phyloP scores from a whole-genome alignment of 2,888 invertebrate species.

The Sminthurides aquaticus region DNA sequence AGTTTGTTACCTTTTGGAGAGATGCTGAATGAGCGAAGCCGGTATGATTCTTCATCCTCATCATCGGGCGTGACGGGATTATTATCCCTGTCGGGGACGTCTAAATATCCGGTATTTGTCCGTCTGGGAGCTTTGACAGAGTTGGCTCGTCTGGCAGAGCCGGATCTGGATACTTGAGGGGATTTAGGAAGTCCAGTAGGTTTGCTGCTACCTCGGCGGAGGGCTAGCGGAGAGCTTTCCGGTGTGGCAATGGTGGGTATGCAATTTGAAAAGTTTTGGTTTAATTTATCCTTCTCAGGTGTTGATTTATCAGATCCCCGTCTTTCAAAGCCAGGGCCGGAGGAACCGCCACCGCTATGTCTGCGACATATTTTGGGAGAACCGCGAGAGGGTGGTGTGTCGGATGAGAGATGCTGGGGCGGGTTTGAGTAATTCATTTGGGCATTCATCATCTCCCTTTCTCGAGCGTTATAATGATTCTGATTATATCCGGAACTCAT shows the following conservation, averaged over 20 bases:
- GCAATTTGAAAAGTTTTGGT: neutral
- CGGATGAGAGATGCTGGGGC: conserved; percentile 12
- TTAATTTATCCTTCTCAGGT: conserved; percentile 33
- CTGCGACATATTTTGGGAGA: conserved; percentile 40
- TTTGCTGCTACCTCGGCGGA: conserved; percentile 37
- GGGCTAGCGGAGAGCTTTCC: conserved; percentile 60
- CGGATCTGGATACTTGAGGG: conserved; percentile 40
- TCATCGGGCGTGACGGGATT: conserved; percentile 49
- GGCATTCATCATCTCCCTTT: neutral
- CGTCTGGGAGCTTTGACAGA: conserved; percentile 40
- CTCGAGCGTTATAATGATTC: neutral
- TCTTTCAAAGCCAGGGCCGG: conserved; percentile 25
- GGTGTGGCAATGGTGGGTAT: conserved; percentile 46
- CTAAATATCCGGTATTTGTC: conserved; percentile 55
- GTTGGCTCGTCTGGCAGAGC: conserved; percentile 40
- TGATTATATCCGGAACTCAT: neutral
- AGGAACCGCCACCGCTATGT: conserved; percentile 41
- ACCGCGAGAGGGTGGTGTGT: conserved; percentile 23
- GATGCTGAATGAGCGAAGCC: conserved; percentile 85
- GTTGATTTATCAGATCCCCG: conserved; percentile 39
- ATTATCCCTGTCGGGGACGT: conserved; percentile 54
- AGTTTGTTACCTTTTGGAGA: conserved; percentile 79
- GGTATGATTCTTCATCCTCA: conserved; percentile 78
- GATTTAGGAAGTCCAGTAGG: conserved; percentile 42
- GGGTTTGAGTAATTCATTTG: neutral